Evolutionary conservation across 2,113 vertebrate species (phyloP).

Genomic region (Saimiri boliviensis): DNA sequence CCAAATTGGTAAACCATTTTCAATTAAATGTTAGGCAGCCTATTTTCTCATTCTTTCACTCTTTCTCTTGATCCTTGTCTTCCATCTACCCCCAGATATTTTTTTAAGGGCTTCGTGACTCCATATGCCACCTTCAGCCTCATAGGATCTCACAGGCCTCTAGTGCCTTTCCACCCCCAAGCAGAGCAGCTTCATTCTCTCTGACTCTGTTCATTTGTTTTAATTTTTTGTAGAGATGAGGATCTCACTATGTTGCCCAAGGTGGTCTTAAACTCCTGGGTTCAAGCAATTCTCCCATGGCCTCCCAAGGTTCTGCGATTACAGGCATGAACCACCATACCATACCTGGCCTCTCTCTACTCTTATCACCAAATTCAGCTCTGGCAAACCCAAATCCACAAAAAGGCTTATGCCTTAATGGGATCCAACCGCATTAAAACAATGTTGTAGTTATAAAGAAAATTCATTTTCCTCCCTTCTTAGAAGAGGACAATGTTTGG

Average conservation of each 20-base stretch:
- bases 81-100: background rate
- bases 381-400: background rate
- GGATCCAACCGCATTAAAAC: background rate
- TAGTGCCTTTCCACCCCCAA: background rate
- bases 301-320: too few relatives aligned
- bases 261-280: too few relatives aligned
- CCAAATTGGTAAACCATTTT: background rate
- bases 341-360: too few relatives aligned
- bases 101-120: background rate
- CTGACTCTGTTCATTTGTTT: background rate
- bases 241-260: too few relatives aligned
- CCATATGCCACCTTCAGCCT: background rate
- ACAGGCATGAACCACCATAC: too few relatives aligned
- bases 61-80: background rate
- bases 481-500: background rate
- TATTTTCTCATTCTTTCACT: background rate
- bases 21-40: background rate
- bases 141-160: background rate
- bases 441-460: background rate
- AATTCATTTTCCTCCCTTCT: background rate
- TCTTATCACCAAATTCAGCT: background rate
- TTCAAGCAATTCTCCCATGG: too few relatives aligned
- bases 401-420: background rate
- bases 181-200: background rate
- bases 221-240: too few relatives aligned